A percentile compares a stretch with the other conserved stretches of the same genome.
These are phyloP conservation scores for Mythimna lalbum DNA, from an alignment of 2,888 invertebrate genomes.

Conservation along the genomic window DNA sequence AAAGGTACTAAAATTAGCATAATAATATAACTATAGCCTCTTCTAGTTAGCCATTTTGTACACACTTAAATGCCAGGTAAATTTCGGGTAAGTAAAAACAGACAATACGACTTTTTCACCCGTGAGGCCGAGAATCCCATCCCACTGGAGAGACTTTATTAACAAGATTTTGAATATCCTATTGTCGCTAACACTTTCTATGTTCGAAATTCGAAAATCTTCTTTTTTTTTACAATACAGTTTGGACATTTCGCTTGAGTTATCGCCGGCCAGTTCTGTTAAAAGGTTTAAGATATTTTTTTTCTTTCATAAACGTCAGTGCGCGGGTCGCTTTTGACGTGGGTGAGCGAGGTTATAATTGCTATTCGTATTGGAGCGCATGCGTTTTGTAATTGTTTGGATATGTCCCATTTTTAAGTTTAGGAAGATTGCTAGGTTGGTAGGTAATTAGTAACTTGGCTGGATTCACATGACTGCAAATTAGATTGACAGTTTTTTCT, in stretches of 20 bases:
- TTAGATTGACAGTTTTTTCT: too few relatives aligned
- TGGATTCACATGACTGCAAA: too few relatives aligned
- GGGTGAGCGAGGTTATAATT: slow-evolving; percentile 90
- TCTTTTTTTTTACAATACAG: slow-evolving; percentile 80
- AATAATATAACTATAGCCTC: background rate
- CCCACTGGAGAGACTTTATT: slow-evolving; percentile 86
- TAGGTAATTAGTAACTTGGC: too few relatives aligned
- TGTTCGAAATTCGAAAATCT: slow-evolving; percentile 81
- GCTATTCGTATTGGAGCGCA: slow-evolving; percentile 69
- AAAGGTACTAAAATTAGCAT: slow-evolving; percentile 5
- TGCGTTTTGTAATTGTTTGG: slow-evolving; percentile 52
- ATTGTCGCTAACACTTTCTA: slow-evolving; percentile 91
- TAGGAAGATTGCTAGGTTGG: background rate
- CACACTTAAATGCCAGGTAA: slow-evolving; percentile 44
- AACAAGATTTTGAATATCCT: slow-evolving; percentile 90
- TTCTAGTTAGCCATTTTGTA: slow-evolving; percentile 40
- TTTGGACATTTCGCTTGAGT: slow-evolving; percentile 91
- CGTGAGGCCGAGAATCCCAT: slow-evolving; percentile 45
- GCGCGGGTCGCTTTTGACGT: slow-evolving; percentile 86
- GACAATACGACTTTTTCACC: slow-evolving; percentile 56
- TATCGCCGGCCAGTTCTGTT: slow-evolving; percentile 89
- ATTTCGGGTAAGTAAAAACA: slow-evolving; percentile 33
- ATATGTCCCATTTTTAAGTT: slow-evolving; percentile 36
- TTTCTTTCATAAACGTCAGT: slow-evolving; percentile 83
- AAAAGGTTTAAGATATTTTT: slow-evolving; percentile 87